phyloP scores from a whole-genome alignment of 2,888 invertebrate genomes.

The Lasioglossum morio region DNA sequence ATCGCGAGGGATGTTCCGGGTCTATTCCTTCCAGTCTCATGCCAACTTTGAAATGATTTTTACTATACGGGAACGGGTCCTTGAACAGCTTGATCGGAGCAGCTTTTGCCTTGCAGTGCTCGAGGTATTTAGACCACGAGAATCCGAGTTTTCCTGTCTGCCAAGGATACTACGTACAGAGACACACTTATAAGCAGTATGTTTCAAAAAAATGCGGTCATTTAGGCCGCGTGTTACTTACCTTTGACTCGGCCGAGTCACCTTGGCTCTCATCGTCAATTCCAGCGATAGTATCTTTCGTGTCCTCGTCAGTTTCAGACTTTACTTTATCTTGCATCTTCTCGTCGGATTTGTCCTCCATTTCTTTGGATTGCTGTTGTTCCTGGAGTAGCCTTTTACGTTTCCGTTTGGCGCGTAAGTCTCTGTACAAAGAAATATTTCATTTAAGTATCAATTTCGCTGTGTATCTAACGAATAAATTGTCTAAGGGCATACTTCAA shows the following conservation, averaged over 20 bases:
- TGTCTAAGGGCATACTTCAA: constrained; percentile 67
- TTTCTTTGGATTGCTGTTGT: constrained; percentile 74
- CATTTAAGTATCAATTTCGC: background rate
- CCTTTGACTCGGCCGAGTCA: constrained; percentile 78
- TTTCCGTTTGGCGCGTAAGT: constrained; percentile 80
- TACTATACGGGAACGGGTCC: constrained; percentile 90
- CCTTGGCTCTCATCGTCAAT: constrained; percentile 76
- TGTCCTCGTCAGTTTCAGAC: constrained; percentile 81
- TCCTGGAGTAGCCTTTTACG: constrained; percentile 81
- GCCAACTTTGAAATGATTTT: constrained; percentile 92
- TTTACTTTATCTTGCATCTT: constrained; percentile 75
- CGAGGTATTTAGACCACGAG: constrained; percentile 92
- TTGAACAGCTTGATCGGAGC: constrained; percentile 92
- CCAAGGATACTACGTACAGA: constrained; percentile 87
- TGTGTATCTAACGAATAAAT: background rate
- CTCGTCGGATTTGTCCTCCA: constrained; percentile 76
- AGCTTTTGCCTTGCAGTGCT: constrained; percentile 89
- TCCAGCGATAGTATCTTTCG: constrained; percentile 79
- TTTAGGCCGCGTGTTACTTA: constrained; percentile 54
- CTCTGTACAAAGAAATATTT: constrained; percentile 67
- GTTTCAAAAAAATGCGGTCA: constrained; percentile 26
- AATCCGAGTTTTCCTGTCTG: constrained; percentile 90
- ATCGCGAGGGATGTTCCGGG: constrained; percentile 94
- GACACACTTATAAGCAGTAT: constrained; percentile 44
- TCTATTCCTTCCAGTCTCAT: constrained; percentile 98